A percentile compares a stretch with the other conserved stretches of the same genome.
phyloP scores from a whole-genome alignment of 2,113 vertebrate genomes.

The Pluvialis apricaria region DNA sequence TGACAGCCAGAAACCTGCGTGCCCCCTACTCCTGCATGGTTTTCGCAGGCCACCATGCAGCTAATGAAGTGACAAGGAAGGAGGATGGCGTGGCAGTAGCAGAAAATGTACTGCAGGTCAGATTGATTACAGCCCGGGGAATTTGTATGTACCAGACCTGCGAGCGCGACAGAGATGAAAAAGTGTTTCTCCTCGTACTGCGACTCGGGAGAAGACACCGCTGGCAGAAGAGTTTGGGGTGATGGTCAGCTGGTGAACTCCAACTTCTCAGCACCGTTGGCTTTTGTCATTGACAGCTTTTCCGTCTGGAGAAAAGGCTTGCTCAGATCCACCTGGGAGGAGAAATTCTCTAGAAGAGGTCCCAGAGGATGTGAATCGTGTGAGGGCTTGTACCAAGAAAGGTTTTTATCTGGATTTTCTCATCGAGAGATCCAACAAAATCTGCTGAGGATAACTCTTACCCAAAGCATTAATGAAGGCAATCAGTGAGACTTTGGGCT shows the following conservation, averaged over 20 bases:
- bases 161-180: accelerated
- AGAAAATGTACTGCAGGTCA: not conserved
- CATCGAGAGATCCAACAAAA: not conserved
- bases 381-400: not conserved
- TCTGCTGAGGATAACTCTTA: not conserved
- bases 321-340: not conserved
- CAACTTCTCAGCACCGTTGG: not conserved
- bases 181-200: not conserved
- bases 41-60: not conserved
- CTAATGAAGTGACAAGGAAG: not conserved
- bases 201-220: accelerated
- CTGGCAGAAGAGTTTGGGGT: not conserved
- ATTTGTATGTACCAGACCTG: not conserved
- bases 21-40: not conserved
- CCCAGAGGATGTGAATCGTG: not conserved
- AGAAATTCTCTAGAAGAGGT: not conserved
- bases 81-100: not conserved
- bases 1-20: not conserved
- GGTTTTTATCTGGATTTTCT: not conserved
- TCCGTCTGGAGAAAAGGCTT: not conserved
- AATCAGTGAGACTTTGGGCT: not conserved
- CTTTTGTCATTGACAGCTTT: not conserved
- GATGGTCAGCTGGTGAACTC: not conserved
- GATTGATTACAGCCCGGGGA: not conserved
- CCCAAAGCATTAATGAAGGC: not conserved